A percentile compares a stretch with the other conserved stretches of the same genome.
Evolutionary conservation across 2,888 invertebrate species (phyloP).

Genomic region (Mesorhabditis spiculigera): DNA sequence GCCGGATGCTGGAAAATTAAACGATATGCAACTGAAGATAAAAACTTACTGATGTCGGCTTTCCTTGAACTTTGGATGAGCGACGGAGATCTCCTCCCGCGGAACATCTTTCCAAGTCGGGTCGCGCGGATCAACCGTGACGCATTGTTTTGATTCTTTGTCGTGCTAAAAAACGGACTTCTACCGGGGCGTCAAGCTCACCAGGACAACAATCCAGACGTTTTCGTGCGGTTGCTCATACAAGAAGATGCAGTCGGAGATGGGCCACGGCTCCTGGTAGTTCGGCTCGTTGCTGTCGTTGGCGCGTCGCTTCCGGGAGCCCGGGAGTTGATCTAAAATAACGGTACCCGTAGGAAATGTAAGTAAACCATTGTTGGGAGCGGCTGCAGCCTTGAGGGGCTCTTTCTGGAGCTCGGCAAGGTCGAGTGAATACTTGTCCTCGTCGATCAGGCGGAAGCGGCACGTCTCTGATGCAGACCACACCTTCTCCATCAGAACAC

Average conservation of each 20-base stretch:
- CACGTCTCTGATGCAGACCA: conserved; percentile 92
- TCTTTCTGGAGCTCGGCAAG: conserved; percentile 11
- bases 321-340: not conserved
- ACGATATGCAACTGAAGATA: not conserved
- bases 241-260: not conserved
- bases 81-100: not conserved
- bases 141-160: conserved; percentile 4
- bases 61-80: not conserved
- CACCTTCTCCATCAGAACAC: conserved; percentile 86
- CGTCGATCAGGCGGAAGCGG: conserved; percentile 68
- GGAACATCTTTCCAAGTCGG: not conserved
- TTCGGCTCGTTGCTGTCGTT: conserved; percentile 2
- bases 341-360: not conserved
- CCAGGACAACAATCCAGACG: not conserved
- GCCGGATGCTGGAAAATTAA: not conserved
- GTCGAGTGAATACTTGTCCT: conserved; percentile 29
- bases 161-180: not conserved
- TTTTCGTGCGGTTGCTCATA: conserved; percentile 3
- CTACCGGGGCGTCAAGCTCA: not conserved
- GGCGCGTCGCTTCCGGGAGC: conserved; percentile 18
- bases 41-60: not conserved
- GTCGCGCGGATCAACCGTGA: not conserved
- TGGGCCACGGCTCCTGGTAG: conserved; percentile 16
- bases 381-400: conserved; percentile 4
- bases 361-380: not conserved